Base-by-base conservation (phyloP, 92 coral and sea anemone genomes). In the Actinernus sp. region DNA sequence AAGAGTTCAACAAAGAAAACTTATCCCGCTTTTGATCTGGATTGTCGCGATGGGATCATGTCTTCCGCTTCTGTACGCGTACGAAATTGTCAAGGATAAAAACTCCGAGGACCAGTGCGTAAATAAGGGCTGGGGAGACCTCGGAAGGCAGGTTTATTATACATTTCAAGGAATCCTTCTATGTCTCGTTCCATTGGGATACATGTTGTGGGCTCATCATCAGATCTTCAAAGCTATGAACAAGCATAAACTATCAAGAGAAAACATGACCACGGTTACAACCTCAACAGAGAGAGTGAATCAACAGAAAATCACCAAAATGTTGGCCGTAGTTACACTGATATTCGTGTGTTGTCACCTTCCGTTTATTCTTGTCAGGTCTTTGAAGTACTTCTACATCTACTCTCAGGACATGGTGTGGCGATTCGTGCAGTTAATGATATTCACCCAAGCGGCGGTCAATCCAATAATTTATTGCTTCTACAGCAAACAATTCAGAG, bases 401-500 rank as follows among this genome's bases (percentile, higher is more conserved):
- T 86, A 86, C 72, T 71, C 32, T 43, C 74, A 80, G 2, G 80
- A 81, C 36, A 54, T 40, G 55, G 26, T 81, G 1, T 90, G 97
- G 92, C 66, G 87, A 7, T 56, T 80, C 16, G 86, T 74, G 4
- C 97, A 90, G 52, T 53, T 90, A 24, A 68, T 90, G 63, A 85
- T 90, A 24, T 90, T 90, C 59, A 82, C 88, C 4, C 97, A 90
- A 32, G 88, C 97, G 4, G 92, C 89, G 0, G 79, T 86, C 2
- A 90, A 90, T 16, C 97, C 97, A 0, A 69, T 90, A 23, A 82
- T 90, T 26, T 90, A 90, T 27, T 90, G 97, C 24, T 90, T 90
- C 34, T 90, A 72, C 55, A 88, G 92, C 58, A 78, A 88, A 40
- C 81, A 81, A 74, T 85, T 90, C 40, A 75, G 88, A 21, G 62